These are phyloP conservation scores for Nesidiocoris tenuis DNA, from an alignment of 2,888 invertebrate genomes.

Conservation along the genomic window DNA sequence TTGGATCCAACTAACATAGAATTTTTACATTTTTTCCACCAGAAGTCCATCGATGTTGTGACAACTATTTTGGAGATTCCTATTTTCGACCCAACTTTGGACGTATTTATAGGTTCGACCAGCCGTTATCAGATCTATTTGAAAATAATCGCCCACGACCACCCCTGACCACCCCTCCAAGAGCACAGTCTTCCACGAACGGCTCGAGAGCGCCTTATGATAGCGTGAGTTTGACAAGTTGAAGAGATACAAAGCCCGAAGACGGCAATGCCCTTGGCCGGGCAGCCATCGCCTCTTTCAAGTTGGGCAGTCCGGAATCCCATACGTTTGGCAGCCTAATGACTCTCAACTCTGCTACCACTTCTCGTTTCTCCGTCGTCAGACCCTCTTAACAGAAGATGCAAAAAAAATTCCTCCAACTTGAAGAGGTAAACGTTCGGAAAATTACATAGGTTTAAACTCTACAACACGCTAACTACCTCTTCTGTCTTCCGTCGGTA, in stretches of 20 bases:
- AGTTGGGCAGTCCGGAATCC: constrained; percentile 16
- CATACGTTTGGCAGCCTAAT: constrained; percentile 40
- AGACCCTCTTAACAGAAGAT: constrained; percentile 21
- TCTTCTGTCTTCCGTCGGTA: neutral
- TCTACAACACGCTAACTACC: constrained; percentile 18
- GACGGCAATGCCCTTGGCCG: neutral
- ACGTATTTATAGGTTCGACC: too few species aligned
- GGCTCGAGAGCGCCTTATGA: too few species aligned
- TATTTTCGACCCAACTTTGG: too few species aligned
- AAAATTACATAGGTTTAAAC: constrained; percentile 36
- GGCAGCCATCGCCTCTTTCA: neutral
- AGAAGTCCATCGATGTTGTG: too few species aligned
- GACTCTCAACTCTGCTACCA: constrained; percentile 7
- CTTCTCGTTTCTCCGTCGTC: neutral
- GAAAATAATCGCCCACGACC: too few species aligned
- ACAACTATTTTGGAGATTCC: too few species aligned
- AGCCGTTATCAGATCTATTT: too few species aligned
- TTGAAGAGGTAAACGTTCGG: constrained; percentile 39
- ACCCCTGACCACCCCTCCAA: too few species aligned
- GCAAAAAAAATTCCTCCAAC: constrained; percentile 35
- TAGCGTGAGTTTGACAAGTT: too few species aligned
- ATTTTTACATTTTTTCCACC: too few species aligned
- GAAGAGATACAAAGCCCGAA: neutral
- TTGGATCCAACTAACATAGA: too few species aligned
- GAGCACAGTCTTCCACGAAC: too few species aligned